These are phyloP conservation scores for Pygoscelis adeliae DNA, from an alignment of 2,113 vertebrate genomes.

Conservation along the genomic window DNA sequence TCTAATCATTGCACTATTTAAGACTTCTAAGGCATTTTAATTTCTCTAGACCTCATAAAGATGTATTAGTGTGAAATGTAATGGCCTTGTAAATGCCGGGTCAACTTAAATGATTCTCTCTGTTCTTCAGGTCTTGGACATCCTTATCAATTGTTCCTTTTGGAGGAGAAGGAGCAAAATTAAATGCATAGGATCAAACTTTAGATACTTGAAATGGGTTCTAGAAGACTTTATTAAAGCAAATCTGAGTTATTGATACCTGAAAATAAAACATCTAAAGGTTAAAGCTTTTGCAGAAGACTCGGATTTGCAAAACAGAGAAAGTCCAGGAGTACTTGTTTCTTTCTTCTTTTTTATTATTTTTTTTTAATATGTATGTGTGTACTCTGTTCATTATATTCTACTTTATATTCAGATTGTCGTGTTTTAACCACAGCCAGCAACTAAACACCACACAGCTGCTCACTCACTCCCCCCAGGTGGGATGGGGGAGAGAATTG, in stretches of 20 bases:
- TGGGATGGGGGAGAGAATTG: too few relatives aligned
- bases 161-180: background rate
- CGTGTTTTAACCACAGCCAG: too few relatives aligned
- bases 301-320: background rate
- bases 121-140: background rate
- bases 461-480: too few relatives aligned
- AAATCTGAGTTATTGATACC: background rate
- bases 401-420: background rate
- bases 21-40: background rate
- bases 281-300: background rate
- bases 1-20: background rate
- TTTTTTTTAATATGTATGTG: rapidly evolving
- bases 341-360: background rate
- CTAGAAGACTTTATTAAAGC: background rate
- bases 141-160: background rate
- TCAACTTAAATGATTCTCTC: background rate
- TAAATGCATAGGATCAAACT: background rate
- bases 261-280: background rate
- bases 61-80: background rate
- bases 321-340: background rate
- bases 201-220: background rate
- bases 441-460: too few relatives aligned
- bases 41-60: background rate
- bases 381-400: background rate
- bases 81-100: background rate